Base-by-base conservation (phyloP, 2,888 invertebrate genomes). In the Artemia sinica region DNA sequence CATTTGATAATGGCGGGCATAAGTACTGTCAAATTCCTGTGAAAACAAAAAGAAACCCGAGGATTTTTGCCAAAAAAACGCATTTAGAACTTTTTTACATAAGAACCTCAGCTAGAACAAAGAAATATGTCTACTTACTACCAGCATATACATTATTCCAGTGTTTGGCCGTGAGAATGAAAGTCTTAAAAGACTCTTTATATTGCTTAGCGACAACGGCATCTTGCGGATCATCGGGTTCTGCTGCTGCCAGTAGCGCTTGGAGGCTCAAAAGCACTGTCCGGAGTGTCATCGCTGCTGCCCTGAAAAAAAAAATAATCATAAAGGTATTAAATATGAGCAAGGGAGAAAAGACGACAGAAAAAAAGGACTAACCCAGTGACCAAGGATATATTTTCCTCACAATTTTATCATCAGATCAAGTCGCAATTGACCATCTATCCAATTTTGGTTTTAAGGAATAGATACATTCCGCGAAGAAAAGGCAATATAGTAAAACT, bases 151-250 rank as follows among this genome's bases (percentile, higher is more conserved):
- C 85, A 77, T 88, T 87, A 70, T 96, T 91, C 98, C 98, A 98
- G 81, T 95, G 93, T 76, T 85, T 84, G 49, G 98, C 98, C 48
- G 98, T 99, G 75, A 86, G 80, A 74, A 85, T 83, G 79, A 94
- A 98, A 78, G 96, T 84, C 72, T 86, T 85, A 71, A 84, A 84
- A 76, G 89, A 86, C 74, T 91, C 91, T 81, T 91, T 91, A 80
- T 86, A 98, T 79, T 98, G 98, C 78, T 88, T 89, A 49, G 98
- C 98, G 41, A 99, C 98, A 0, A 98, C 93, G 0, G 94, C 95
- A 79, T 96, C 91, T 77, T 92, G 92, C 1, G 93, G 93, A 80
- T 93, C 92, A 79, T 91, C 91, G 6, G 92, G 91, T 76, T 91
- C 92, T 6, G 92, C 91, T 1, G 92, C 89, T 28, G 92, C 87